Conservation (phyloP, 2,113 vertebrate species). For the Takifugu bimaculatus region DNA sequence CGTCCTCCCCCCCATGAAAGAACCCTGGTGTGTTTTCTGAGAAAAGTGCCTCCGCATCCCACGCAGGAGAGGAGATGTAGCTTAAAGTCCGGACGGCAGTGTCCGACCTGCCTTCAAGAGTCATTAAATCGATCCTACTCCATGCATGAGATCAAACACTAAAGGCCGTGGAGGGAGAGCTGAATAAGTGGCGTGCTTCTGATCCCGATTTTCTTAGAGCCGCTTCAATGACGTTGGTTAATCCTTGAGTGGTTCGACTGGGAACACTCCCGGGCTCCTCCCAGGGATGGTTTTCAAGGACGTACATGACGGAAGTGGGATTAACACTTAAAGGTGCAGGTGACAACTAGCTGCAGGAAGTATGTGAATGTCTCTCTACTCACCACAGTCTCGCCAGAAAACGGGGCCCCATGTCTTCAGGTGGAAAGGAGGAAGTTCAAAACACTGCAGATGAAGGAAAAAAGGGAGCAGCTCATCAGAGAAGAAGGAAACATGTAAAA, state of each 20-base stretch:
- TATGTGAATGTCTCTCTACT: conserved; percentile 29
- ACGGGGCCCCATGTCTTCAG: conserved; percentile 61
- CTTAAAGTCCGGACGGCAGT: neutral
- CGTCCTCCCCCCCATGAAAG: neutral
- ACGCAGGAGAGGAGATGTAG: neutral
- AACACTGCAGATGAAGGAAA: conserved; percentile 28
- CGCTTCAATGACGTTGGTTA: conserved; percentile 46
- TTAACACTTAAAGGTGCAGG: conserved; percentile 36
- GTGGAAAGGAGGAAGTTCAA: conserved; percentile 41
- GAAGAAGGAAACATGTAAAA: conserved; percentile 28
- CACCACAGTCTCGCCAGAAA: conserved; percentile 72
- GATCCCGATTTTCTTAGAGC: conserved; percentile 48
- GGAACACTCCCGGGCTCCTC: conserved; percentile 37
- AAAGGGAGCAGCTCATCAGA: conserved; percentile 6
- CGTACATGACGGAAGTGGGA: conserved; percentile 28
- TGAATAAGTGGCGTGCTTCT: conserved; percentile 10
- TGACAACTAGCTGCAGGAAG: conserved; percentile 34
- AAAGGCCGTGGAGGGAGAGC: conserved; percentile 3
- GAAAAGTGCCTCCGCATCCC: neutral
- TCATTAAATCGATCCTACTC: conserved; percentile 21
- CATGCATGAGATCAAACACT: conserved; percentile 21
- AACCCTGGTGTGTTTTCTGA: neutral
- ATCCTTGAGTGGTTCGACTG: conserved; percentile 50
- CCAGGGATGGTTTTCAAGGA: conserved; percentile 57
- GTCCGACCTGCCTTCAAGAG: conserved; percentile 19